phyloP scores from a whole-genome alignment of 2,113 vertebrate genomes.

The Zosterops lateralis region DNA sequence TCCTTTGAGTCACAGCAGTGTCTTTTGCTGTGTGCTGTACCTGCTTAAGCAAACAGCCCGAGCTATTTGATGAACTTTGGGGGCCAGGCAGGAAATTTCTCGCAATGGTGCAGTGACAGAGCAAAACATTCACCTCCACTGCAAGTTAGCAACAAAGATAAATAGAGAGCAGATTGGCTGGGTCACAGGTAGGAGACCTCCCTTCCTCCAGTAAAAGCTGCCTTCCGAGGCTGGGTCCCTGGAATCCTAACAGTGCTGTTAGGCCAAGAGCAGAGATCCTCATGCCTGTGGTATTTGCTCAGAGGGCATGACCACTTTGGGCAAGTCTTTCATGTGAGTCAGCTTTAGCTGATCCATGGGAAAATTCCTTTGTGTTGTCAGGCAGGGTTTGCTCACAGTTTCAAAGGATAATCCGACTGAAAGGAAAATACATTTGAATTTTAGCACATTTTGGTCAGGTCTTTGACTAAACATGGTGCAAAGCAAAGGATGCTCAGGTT shows the following conservation, averaged over 20 bases:
- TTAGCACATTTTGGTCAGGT: conserved; percentile 14
- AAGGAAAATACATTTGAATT: conserved; percentile 60
- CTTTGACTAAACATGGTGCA: not conserved
- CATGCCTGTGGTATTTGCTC: conserved; percentile 82
- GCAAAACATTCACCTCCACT: not conserved
- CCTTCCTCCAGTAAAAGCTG: conserved; percentile 60
- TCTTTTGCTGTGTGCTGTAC: conserved; percentile 44
- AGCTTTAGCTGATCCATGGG: conserved; percentile 81
- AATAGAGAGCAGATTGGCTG: conserved; percentile 59
- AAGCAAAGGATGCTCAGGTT: not conserved
- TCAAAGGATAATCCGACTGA: conserved; percentile 73
- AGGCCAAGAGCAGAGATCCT: conserved; percentile 72
- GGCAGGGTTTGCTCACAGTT: conserved; percentile 74
- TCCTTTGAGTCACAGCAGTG: not conserved
- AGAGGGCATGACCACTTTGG: conserved; percentile 82
- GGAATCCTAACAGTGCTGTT: conserved; percentile 68
- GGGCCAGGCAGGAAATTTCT: conserved; percentile 56
- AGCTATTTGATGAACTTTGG: conserved; percentile 12
- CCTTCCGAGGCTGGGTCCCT: conserved; percentile 49
- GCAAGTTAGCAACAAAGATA: conserved; percentile 65
- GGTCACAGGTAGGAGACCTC: conserved; percentile 38
- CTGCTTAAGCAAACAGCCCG: conserved; percentile 68
- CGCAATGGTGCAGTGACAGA: conserved; percentile 47
- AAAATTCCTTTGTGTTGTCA: conserved; percentile 84
- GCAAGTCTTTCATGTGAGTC: conserved; percentile 83